Base-by-base conservation (phyloP, 2,888 invertebrate species). In the Scaptodrosophila latifasciaeformis region DNA sequence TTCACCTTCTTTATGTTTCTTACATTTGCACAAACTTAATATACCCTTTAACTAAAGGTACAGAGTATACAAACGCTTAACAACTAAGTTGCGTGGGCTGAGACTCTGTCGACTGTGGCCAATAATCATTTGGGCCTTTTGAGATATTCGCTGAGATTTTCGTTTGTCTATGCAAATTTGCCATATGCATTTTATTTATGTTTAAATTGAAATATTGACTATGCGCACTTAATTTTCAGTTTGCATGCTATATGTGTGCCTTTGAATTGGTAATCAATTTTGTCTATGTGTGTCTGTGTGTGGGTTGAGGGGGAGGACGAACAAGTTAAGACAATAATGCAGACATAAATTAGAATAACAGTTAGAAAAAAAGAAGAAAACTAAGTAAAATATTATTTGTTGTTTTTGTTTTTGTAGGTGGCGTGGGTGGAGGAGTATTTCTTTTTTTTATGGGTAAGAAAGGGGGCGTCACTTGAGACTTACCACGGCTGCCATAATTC, bases 131-230 rank as follows among this genome's bases (percentile, higher is more conserved):
- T 7, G 24, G 24, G 24, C 3, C 24, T 24, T 3, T 24, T n/a
- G n/a, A n/a, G n/a, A n/a, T n/a, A n/a, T n/a, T n/a, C n/a, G n/a
- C n/a, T n/a, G n/a, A n/a, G n/a, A n/a, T n/a, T n/a, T n/a, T n/a
- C n/a, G 13, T 34, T 40, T 30, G 29, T 27, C 50, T 74, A 72
- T 72, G 78, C 75, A 72, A 77, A 77, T 74, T 65, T 48, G 30
- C 37, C 50, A 54, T 50, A 54, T 61, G 60, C 50, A 46, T 53
- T 53, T 53, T 57, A 30, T 54, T 55, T 55, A 62, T 62, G 53
- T 15, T 29, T 44, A 76, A 79, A 76, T 76, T 76, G 75, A 76
- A 79, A 76, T 76, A 79, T 76, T 76, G 77, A 69, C 74, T 69
- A 77, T 79, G 77, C 70, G 74, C 70, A 79, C 75, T 79, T 76